Base-by-base conservation (phyloP, 2,113 vertebrate species). In the Spea bombifrons region DNA sequence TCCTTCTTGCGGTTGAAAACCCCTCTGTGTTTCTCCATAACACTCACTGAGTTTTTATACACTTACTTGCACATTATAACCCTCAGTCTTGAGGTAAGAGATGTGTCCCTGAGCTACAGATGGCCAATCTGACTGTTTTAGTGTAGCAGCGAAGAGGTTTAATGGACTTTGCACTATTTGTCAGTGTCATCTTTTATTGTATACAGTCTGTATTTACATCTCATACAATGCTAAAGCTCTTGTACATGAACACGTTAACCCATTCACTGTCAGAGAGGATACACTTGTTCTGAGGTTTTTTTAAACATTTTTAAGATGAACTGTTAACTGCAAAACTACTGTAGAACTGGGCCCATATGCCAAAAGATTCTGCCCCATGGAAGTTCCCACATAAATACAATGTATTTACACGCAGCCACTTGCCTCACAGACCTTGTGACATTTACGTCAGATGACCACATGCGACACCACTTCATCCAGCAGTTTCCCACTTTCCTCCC, bases 101-200 rank as follows among this genome's bases (percentile, higher is more conserved):
- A 57, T 43, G 65, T 67, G 65, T 68, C 64, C 75, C 75, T 59
- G 4, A 4, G 10, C 10, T 13, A 59, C 55, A 76, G 65, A 76
- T 76, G 75, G 75, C 47, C 65, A 68, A 13, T 50, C 65, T 57
- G 75, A 30, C 30, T 52, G 45, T 16, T 50, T 9, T 9, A 8
- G 12, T 12, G 12, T 13, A 59, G 10, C 59, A 75, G 17, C 61
- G 64, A 75, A 66, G 4, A 67, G 75, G 44, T 17, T 8, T 45
- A 59, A 59, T n/a, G 75, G 75, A 76, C 75, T 76, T 76, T 76
- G 75, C 3, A 76, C 75, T 65, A 67, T 46, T 67, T 76, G 50
- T 76, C 75, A 67, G 50, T 68, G 48, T 67, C 75, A 68, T 76
- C 65, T 47, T 68, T 76, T 65, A 76, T 61, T 67, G 16, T 52